A percentile compares a stretch with the other conserved stretches of the same genome.
These are phyloP conservation scores for Cromileptes altivelis DNA, from an alignment of 2,113 vertebrate genomes.

Conservation along the genomic window DNA sequence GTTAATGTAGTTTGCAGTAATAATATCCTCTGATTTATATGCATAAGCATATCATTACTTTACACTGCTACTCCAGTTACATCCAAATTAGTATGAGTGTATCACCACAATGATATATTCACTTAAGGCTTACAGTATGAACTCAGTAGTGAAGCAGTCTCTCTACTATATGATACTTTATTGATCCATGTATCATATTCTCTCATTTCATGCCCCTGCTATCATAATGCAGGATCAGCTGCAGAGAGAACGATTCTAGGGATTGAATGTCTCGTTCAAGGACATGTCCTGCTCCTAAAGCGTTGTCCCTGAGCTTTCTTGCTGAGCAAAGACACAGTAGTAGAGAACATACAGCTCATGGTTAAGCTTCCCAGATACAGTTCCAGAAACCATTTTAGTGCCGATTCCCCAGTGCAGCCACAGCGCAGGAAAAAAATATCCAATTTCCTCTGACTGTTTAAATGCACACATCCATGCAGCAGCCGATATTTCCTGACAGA, in stretches of 20 bases:
- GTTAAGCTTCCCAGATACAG: constrained; percentile 32
- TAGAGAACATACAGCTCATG: background rate
- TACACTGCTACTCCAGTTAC: constrained; percentile 28
- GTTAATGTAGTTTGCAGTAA: constrained; percentile 15
- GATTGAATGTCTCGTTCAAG: constrained; percentile 53
- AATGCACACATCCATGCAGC: constrained; percentile 25
- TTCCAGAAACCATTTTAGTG: constrained; percentile 44
- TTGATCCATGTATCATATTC: constrained; percentile 34
- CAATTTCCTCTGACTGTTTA: constrained; percentile 24
- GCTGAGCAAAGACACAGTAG: background rate
- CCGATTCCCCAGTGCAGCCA: constrained; percentile 10
- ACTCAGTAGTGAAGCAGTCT: constrained; percentile 30
- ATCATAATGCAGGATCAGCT: constrained; percentile 13
- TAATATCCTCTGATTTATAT: constrained; percentile 36
- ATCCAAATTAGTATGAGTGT: constrained; percentile 35
- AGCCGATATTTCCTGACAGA: constrained; percentile 26
- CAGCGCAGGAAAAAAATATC: background rate
- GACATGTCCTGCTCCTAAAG: constrained; percentile 40
- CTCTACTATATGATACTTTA: constrained; percentile 24
- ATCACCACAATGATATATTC: constrained; percentile 13
- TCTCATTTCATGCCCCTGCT: constrained; percentile 1
- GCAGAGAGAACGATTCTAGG: constrained; percentile 29
- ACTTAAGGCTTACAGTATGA: constrained; percentile 30
- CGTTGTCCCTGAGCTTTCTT: constrained; percentile 5
- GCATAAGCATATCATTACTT: constrained; percentile 49